Base-by-base conservation (phyloP, 2,888 invertebrate genomes). In the Papilio gigon region DNA sequence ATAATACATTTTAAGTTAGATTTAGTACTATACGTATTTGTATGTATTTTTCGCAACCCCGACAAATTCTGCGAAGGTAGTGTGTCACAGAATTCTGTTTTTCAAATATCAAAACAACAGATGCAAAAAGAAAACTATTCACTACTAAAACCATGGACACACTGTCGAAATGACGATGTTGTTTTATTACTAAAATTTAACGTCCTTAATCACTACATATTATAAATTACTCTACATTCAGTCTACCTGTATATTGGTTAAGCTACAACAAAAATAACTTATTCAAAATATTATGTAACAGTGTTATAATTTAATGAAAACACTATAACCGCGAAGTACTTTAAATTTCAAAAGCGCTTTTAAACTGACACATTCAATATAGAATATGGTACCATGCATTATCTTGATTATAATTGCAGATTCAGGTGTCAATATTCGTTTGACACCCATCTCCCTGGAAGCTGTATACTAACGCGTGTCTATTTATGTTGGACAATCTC, bases 351-450 rank as follows among this genome's bases (percentile, higher is more conserved):
- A 53, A 2, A 53, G 53, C 8, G 53, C 53, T 53, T 53, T 50
- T 50, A 50, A 50, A 25, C 25, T 50, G 50, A 50, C 25, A 14
- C 50, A 50, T 50, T 50, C 30, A n/a, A 17, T 53, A 53, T 30
- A 53, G n/a, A 53, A 30, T 53, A 30, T 53, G 27, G 27, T 53
- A 20, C n/a, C 25, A n/a, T 60, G 37, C 40, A 37, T 60, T 37
- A 60, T 25, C 37, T 35, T 60, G 40, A 60, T 65, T 59, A 58
- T 30, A 42, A 35, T 59, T 44, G 59, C 44, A 25, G 44, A 65
- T 58, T 30, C 27, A 9, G 27, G n/a, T 53, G 53, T 30, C 53
- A 53, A 53, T 53, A 53, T n/a, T 27, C 30, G 8, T 30, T n/a
- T 59, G 22, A 44, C 58, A 65, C 22, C 17, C 22, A 44, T n/a